Base-by-base conservation (phyloP, 2,113 vertebrate genomes). In the Acrocephalus kingi region DNA sequence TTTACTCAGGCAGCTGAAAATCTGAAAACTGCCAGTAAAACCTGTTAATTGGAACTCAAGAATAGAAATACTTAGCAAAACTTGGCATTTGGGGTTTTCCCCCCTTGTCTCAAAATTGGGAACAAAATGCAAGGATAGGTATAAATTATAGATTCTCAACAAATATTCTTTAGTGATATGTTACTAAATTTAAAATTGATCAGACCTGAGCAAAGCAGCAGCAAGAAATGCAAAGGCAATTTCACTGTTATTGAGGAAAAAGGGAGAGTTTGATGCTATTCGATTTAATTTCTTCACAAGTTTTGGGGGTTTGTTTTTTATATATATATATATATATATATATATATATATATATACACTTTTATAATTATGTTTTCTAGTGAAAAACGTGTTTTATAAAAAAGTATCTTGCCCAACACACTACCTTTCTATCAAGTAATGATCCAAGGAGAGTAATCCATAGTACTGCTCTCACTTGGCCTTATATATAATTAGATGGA, bases 51-150 rank as follows among this genome's bases (percentile, higher is more conserved):
- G 17, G 20, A 64, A 79, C 30, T 45, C 54, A 61, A 64, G 19
- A 49, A 35, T 48, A 69, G 15, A 7, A 27, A 18, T 48, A 20
- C 2, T 75, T 51, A 39, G 5, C 9, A 67, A 84, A 87, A 46
- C 12, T 51, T 39, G 5, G 1, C 2, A 17, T 48, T 56, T 8
- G 1, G 6, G 3, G 21, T 11, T 59, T 8, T 13, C 11, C 22
- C 11, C 2, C 2, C 4, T 66, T 46, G 13, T 33, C 7, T 87
- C 31, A 77, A 61, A 84, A 41, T 6, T 22, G 1, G 5, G 14
- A 77, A 24, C 69, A n/a, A 56, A 77, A 66, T 49, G 4, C 7
- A 56, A 45, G 51, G 54, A 67, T 43, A 17, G n/a, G 2, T 24
- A 12, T 22, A 55, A 46, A 58, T 80, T 25, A 43, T 7, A 59